A percentile compares a stretch with the other conserved stretches of the same genome.
Conservation (phyloP, 2,113 vertebrate species). For the Colistium nudipinnis region DNA sequence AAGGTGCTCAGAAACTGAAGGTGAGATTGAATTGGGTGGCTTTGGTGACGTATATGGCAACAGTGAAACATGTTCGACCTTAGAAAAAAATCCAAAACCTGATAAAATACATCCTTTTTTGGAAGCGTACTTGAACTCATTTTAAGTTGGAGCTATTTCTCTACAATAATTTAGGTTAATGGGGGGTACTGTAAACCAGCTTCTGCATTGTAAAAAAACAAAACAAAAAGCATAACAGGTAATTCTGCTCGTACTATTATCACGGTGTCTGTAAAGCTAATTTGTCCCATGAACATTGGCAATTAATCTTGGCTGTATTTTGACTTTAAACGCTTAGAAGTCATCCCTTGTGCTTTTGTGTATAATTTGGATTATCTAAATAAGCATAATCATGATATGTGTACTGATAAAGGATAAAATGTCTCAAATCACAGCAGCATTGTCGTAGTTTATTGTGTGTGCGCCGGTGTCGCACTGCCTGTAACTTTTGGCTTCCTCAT, state of each 20-base stretch:
- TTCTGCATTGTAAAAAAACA: constrained; percentile 67
- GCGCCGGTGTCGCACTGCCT: constrained; percentile 33
- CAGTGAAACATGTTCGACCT: constrained; percentile 20
- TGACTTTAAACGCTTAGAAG: constrained; percentile 29
- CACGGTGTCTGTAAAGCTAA: constrained; percentile 54
- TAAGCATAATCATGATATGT: constrained; percentile 28
- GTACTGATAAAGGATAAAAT: constrained; percentile 21
- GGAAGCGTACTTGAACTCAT: constrained; percentile 50
- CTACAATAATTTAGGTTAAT: constrained; percentile 36
- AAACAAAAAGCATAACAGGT: constrained; percentile 63
- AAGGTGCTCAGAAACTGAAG: constrained; percentile 6
- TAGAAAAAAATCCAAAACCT: constrained; percentile 33
- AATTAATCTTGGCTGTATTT: constrained; percentile 49
- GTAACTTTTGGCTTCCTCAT: constrained; percentile 53
- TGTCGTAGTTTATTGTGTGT: constrained; percentile 24
- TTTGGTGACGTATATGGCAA: neutral
- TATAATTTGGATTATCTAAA: constrained; percentile 45
- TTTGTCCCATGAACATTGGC: constrained; percentile 31
- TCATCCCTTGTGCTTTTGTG: constrained; percentile 46
- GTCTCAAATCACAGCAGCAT: constrained; percentile 36
- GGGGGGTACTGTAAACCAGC: constrained; percentile 45
- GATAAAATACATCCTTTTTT: constrained; percentile 31
- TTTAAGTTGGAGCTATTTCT: constrained; percentile 39
- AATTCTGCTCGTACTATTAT: constrained; percentile 50
- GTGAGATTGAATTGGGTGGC: neutral